Base-by-base conservation (phyloP, 2,888 invertebrate genomes). In the Priocnemis perturbator region DNA sequence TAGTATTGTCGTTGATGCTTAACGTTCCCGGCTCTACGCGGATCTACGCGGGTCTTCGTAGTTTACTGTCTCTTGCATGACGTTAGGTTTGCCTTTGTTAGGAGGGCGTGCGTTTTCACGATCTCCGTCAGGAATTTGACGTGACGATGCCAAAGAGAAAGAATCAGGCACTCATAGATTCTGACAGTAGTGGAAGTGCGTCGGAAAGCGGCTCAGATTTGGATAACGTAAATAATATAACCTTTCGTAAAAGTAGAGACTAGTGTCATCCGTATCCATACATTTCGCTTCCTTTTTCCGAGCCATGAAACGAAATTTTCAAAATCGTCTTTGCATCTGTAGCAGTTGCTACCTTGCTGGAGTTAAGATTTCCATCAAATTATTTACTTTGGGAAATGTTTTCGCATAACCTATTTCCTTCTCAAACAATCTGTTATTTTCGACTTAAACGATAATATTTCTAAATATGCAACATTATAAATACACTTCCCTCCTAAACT, bases 81-180 rank as follows among this genome's bases (percentile, higher is more conserved):
- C 78, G 69, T 77, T 76, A 74, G 68, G 67, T 64, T 69, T 68
- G 58, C 47, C 59, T 65, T 70, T 65, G 60, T 70, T 58, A 60
- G 70, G 71, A 76, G 69, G 65, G 62, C 67, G 69, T 74, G 72
- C 69, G 61, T 70, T 76, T 78, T 68, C 71, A 72, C 73, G 55
- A 70, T 76, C 63, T 62, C 65, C 71, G 26, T 61, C 55, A 62
- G 30, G 60, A 68, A 64, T 69, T 59, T 69, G 44, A 62, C 57
- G 64, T 66, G 68, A 90, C 87, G 90, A 96, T 96, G 96, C 95
- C 93, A 82, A 96, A 96, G 91, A 92, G 96, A 79, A 95, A 96
- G 89, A 95, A 94, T 89, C 94, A 95, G 87, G 94, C 95, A 50
- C 90, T 95, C 74, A 94, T 96, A 81, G 96, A 96, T 88, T 95